Base-by-base conservation (phyloP, 2,888 invertebrate species). In the Brachynemurus nebulosus region DNA sequence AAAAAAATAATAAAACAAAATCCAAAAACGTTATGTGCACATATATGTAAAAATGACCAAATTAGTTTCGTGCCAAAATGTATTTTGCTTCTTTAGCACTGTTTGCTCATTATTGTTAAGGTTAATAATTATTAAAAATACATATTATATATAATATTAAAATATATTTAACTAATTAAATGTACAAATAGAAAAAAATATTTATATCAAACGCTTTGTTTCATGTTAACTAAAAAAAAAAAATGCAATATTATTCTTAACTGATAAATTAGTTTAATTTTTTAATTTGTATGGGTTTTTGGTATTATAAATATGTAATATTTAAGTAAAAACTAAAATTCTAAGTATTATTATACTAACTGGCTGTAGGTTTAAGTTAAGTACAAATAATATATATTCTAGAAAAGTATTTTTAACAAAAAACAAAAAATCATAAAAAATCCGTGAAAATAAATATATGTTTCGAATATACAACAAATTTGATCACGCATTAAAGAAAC, bases 21-120 rank as follows among this genome's bases (percentile, higher is more conserved):
- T 37, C 37, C 18, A 20, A 20, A 42, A n/a, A 16, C 34, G 33
- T 27, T 17, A 44, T 38, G 44, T 44, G 44, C 44, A 44, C 44
- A 44, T 44, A 44, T 38, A 16, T 44, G 37, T 44, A 44, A 44
- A 44, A 27, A 18, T 44, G 44, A 44, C 44, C 44, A 44, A 44
- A 44, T 44, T 44, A 38, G 44, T 30, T 17, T 34, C 20, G 44
- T 44, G 44, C 44, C 44, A 44, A 44, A 44, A 21, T 27, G 37
- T 44, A 37, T 37, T 44, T 25, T 42, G 42, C 42, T 42, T 38
- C 20, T 44, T 44, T 42, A 20, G 33, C 27, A 38, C 44, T 38
- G 18, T 16, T 44, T 44, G 44, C 44, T 44, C 44, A 44, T 44
- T 17, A 20, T 35, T 42, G 19, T 20, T 36, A 36, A 36, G 36